Evolutionary conservation across 2,888 invertebrate species (phyloP), one percentile per base, ranked within the genome.

Genomic region (Watsonalla binaria): DNA sequence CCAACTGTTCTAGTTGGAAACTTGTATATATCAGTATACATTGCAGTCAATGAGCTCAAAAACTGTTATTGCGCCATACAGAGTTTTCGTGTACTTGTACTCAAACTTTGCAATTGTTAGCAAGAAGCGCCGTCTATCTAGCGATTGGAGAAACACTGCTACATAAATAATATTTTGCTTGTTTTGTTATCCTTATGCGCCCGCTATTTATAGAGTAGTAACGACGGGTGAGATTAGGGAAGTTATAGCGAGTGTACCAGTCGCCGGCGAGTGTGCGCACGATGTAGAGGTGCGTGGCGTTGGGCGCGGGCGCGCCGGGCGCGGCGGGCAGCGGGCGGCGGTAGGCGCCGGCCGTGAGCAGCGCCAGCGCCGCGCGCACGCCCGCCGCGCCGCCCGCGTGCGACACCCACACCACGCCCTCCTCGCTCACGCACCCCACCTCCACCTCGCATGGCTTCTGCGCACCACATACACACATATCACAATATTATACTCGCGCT

Each of bases 191-290:
- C n/a, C n/a, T n/a, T n/a, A n/a, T n/a, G n/a, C n/a, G n/a, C n/a
- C n/a, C 11, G 7, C 42, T 11, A 5, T 42, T 42, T 42, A 42
- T 11, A 15, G 14, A 5, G 35, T n/a, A 35, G 47, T 6, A 24
- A 4, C 4, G 24, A 24, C 1, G 2, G 24, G 24, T 24, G 24
- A 24, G 24, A 24, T 24, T 24, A 24, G 24, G n/a, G 24, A 24
- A 24, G 24, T 13, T 6, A 39, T 5, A 45, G 33, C 9, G 55
- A 35, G 62, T 64, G 53, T 45, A 90, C 90, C 91, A 91, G 74
- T 91, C 90, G n/a, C 90, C 91, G 60, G 80, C 82, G 54, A 84
- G 81, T 60, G 88, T 89, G 72, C 90, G 90, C 76, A 89, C 90
- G 72, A 90, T 86, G 83, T 88, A 91, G 54, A 89, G 84, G 57